Base-by-base conservation (phyloP, 2,888 invertebrate genomes). In the Stenodema calcarata region DNA sequence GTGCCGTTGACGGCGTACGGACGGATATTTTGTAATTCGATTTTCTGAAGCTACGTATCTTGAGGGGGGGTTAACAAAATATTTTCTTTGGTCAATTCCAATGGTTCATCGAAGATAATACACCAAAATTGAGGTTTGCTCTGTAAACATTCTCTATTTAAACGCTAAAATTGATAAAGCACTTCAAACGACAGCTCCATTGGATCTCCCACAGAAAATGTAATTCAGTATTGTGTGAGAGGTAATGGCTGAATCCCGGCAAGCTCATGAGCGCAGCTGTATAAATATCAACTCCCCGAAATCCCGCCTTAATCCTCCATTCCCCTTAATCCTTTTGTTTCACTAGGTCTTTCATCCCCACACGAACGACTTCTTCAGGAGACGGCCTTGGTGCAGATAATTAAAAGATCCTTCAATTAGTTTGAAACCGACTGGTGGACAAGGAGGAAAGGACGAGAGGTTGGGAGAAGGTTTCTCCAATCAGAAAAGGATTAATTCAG, bases 371-470 rank as follows among this genome's bases (percentile, higher is more conserved):
- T 16, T 73, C 18, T 73, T 35, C 28, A 35, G 73, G 41, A 73
- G 41, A 30, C 73, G 73, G 73, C 73, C 73, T 73, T 73, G 73
- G 35, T 41, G 3, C 0, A 35, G 73, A 73, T 73, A 73, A 73
- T 73, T 73, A 73, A 73, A 73, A 73, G 73, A 73, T 73, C 73
- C 18, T 73, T 73, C 73, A 73, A 73, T 73, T 73, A 73, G 35
- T 73, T 73, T 73, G 73, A 35, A 73, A 35, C 73, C 73, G 35
- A 35, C 73, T 12, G 9, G 73, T 9, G 35, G 35, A 28, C 70
- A 27, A 30, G 30, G 35, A 12, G 73, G 35, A 35, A 16, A 73
- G 35, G 35, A 11, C 14, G 14, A 14, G 27, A 30, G 30, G 27
- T 70, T 70, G 70, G 73, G 35, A 41, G 73, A 35, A 16, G 16